Evolutionary conservation across 1,140 invertebrate species (phyloP).

Genomic region (Drosophila rhopaloa): DNA sequence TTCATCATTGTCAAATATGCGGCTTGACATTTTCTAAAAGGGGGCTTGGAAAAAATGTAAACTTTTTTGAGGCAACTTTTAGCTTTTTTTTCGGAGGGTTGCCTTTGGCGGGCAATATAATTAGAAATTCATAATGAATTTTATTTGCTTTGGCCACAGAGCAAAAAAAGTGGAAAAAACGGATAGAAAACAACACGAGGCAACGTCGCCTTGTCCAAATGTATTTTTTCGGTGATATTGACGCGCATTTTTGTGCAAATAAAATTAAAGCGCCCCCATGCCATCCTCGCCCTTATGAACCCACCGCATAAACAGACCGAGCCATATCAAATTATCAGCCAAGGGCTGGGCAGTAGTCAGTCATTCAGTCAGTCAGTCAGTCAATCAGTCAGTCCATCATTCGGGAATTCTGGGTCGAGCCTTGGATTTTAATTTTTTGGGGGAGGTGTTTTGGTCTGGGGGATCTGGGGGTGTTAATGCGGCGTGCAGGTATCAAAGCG

Average conservation of each 20-base stretch:
- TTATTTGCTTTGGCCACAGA: slow-evolving; percentile 81
- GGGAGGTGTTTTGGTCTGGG: slow-evolving; percentile 16
- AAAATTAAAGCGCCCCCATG: slow-evolving; percentile 73
- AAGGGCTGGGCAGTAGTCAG: slow-evolving; percentile 54
- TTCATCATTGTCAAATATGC: slow-evolving; percentile 79
- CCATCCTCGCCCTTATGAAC: slow-evolving; percentile 21
- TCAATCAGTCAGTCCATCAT: slow-evolving; percentile 24
- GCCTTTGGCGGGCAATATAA: slow-evolving; percentile 65
- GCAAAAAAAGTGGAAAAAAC: slow-evolving; percentile 21
- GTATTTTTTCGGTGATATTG: slow-evolving; percentile 64
- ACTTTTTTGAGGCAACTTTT: slow-evolving; percentile 62
- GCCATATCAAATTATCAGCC: slow-evolving; percentile 81
- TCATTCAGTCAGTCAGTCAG: slow-evolving; percentile 33
- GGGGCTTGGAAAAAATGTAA: slow-evolving; percentile 50
- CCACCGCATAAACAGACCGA: slow-evolving; percentile 40
- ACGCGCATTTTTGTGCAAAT: slow-evolving; percentile 79
- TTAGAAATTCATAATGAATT: slow-evolving; percentile 84
- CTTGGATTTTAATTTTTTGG: slow-evolving; percentile 19
- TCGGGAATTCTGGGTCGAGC: slow-evolving; percentile 3
- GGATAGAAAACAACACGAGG: slow-evolving; percentile 38
- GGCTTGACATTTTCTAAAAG: slow-evolving; percentile 73
- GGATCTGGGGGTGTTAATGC: slow-evolving; percentile 71
- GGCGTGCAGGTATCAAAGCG: slow-evolving; percentile 81
- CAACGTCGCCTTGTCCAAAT: slow-evolving; percentile 57
- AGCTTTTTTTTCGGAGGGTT: slow-evolving; percentile 40